Conservation (phyloP, 2,797 vertebrate species). For the Scyliorhinus canicula region DNA sequence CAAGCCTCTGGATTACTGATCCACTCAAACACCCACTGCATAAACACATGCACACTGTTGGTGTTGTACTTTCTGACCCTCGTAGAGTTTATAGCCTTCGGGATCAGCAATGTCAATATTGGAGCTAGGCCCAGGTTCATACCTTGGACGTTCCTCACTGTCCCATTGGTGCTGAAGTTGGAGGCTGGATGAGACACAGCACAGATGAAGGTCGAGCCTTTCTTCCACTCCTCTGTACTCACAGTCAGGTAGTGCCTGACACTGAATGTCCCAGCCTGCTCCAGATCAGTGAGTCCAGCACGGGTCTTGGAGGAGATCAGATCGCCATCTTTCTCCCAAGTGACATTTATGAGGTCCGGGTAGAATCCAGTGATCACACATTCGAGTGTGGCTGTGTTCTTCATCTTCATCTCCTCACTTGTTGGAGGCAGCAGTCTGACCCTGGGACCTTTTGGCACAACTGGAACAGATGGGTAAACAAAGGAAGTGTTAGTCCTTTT, state of each 20-base stretch:
- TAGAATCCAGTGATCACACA: slow-evolving; percentile 9
- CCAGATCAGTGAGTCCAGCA: neutral
- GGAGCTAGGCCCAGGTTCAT: neutral
- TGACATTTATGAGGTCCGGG: neutral
- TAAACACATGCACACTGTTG: neutral
- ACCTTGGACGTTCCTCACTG: neutral
- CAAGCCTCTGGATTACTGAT: neutral
- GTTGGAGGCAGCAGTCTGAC: neutral
- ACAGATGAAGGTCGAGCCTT: neutral
- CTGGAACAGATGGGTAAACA: neutral
- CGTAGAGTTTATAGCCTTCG: neutral
- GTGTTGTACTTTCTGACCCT: neutral
- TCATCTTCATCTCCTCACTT: neutral
- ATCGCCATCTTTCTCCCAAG: neutral
- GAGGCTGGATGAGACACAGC: neutral
- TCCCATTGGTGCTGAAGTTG: neutral
- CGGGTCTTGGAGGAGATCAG: neutral
- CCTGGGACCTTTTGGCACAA: neutral
- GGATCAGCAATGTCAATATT: neutral
- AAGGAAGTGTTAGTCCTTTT: neutral
- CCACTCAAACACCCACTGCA: neutral
- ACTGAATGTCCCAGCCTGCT: neutral
- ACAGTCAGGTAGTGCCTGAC: neutral
- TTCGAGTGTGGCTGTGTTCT: neutral
- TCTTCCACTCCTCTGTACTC: neutral